Base-by-base conservation (phyloP, 2,797 vertebrate species). In the Apodemus agrarius region DNA sequence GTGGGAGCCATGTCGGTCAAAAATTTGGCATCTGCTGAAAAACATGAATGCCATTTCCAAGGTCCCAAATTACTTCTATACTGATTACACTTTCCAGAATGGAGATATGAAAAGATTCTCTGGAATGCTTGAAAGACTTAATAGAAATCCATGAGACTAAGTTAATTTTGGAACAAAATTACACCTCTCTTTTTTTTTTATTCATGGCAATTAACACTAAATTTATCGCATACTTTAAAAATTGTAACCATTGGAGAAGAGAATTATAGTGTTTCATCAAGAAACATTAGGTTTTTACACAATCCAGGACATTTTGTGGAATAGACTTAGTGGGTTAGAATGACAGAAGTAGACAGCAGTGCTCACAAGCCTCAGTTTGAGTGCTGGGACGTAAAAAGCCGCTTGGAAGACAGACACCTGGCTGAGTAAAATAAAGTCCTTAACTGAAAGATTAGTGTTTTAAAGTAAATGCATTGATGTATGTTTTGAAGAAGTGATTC, bases 41-140 rank as follows among this genome's bases (percentile, higher is more conserved):
- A 95, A 98, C 90, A 96, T 90, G 95, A 97, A 96, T 98, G 97
- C 97, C 91, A 91, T 97, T 98, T 98, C 91, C 92, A 93, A 97
- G 94, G 96, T 95, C 96, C 96, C 88, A 95, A 95, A 96, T 98
- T 98, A 98, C 97, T 98, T 91, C 91, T 93, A 63, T 98, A 97
- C 95, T 98, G 98, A 95, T 98, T 98, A 94, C 46, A 90, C 96
- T 98, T 97, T 91, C 94, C 98, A 97, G 97, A 98, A 34, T 8
- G 22, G 96, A 95, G 96, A 97, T 97, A 97, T 95, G 96, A 72
- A 46, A 78, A 97, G 98, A 97, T 98, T 97, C 96, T 90, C 86
- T 91, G 97, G 94, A 97, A 97, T 97, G 89, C 90, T 92, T 78
- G 94, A 96, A 84, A 97, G 97, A 97, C 97, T 93, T 97, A 97